Conservation (phyloP, 2,797 vertebrate species). For the Sebastes kiyomatsui region DNA sequence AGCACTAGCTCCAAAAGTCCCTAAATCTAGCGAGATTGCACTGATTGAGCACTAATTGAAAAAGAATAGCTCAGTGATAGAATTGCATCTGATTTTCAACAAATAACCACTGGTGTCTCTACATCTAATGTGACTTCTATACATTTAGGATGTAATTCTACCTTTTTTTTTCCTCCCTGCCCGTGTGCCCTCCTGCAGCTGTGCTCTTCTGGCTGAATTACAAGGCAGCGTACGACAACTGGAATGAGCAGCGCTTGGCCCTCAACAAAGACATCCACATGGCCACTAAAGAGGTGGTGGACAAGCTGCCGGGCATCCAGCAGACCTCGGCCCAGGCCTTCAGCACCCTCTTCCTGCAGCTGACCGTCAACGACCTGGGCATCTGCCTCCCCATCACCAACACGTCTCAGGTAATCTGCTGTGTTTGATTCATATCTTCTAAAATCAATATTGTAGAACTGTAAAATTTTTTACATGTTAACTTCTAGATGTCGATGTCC, state of each 20-base stretch:
- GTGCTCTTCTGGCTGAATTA: conserved; percentile 99
- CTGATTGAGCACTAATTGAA: background rate
- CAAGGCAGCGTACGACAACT: conserved; percentile 98
- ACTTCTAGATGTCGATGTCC: background rate
- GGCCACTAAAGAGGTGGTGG: conserved; percentile 98
- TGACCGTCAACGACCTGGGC: conserved; percentile 97
- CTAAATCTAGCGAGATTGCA: too few relatives aligned
- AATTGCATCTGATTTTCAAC: background rate
- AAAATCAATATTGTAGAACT: background rate
- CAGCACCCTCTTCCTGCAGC: conserved; percentile 97
- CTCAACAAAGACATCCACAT: conserved; percentile 97
- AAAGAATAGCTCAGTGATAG: background rate
- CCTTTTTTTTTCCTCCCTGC: background rate
- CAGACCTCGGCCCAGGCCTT: conserved; percentile 98
- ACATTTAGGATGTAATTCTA: background rate
- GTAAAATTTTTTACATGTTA: background rate
- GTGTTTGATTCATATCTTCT: background rate
- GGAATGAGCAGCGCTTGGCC: conserved; percentile 98
- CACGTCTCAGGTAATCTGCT: conserved; percentile 75
- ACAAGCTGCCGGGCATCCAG: conserved; percentile 97
- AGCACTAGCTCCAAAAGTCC: too few relatives aligned
- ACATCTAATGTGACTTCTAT: background rate
- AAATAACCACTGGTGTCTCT: background rate
- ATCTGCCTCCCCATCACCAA: conserved; percentile 98
- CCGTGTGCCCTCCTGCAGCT: conserved; percentile 77